Evolutionary conservation across 2,888 invertebrate genomes (phyloP).

Genomic region (Gonocerus acuteangulatus): DNA sequence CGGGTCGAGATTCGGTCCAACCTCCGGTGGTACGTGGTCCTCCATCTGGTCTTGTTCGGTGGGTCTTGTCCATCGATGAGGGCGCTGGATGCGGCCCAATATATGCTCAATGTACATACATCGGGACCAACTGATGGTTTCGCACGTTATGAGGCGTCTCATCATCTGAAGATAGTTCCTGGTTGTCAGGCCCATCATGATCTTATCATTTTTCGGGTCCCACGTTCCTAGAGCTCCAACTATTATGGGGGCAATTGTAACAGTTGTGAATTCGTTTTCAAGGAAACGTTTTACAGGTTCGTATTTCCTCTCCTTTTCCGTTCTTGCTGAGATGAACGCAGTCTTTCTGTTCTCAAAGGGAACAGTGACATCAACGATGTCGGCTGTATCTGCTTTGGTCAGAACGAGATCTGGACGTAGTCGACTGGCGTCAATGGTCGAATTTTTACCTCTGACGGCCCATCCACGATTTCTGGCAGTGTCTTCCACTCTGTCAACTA

Average conservation of each 20-base stretch:
- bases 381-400: background rate
- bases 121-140: constrained; percentile 18
- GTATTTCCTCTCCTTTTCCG: background rate
- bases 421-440: constrained; percentile 5
- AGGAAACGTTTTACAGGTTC: background rate
- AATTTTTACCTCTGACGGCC: background rate
- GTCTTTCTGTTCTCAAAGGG: background rate
- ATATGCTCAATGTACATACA: constrained; percentile 23
- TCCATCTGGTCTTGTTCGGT: too few species aligned
- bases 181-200: background rate
- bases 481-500: constrained; percentile 2
- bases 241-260: background rate
- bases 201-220: constrained; percentile 3
- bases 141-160: background rate
- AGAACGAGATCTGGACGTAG: constrained; percentile 14
- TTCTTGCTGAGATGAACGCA: background rate
- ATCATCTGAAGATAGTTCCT: background rate
- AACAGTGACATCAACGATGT: background rate
- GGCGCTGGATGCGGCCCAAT: background rate
- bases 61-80: too few species aligned
- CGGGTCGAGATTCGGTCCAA: too few species aligned
- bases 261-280: background rate
- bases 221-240: background rate
- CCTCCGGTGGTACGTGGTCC: too few species aligned
- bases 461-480: background rate